These are phyloP conservation scores for Volucella zonaria DNA, from an alignment of 2,888 invertebrate species.

Conservation along the genomic window DNA sequence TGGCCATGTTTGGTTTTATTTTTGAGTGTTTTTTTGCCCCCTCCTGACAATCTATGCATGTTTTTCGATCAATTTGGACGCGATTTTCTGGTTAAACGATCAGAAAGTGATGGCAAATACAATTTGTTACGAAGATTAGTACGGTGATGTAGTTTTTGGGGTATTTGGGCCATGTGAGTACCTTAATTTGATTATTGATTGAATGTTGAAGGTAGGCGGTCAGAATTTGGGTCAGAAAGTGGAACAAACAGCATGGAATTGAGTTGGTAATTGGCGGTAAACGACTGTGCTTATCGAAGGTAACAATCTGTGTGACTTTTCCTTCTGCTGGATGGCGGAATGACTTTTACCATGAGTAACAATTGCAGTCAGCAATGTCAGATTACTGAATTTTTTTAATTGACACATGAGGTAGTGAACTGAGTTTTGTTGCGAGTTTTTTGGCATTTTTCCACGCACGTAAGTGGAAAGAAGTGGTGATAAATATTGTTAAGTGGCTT, in stretches of 20 bases:
- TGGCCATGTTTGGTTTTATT: not conserved
- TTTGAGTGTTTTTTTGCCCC: constrained; percentile 15
- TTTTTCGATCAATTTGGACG: not conserved
- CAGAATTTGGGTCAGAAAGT: constrained; percentile 6
- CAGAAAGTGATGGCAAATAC: not conserved
- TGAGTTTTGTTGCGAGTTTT: constrained; percentile 20
- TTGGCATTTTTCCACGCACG: constrained; percentile 38
- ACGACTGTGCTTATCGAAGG: constrained; percentile 38
- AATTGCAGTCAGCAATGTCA: constrained; percentile 38
- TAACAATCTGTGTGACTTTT: constrained; percentile 27
- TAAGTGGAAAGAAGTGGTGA: constrained; percentile 4
- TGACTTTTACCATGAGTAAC: not conserved
- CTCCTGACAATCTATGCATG: constrained; percentile 8
- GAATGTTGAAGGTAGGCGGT: constrained; percentile 3
- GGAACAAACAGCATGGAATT: not conserved
- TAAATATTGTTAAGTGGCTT: constrained; percentile 7
- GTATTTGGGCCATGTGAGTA: constrained; percentile 5
- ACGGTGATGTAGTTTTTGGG: too few species aligned
- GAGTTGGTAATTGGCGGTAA: constrained; percentile 26
- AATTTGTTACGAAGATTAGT: not conserved
- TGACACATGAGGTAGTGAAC: constrained; percentile 27
- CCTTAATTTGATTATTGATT: constrained; percentile 15
- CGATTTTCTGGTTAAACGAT: constrained; percentile 20
- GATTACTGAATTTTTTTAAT: constrained; percentile 53
- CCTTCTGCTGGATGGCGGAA: constrained; percentile 34